These are phyloP conservation scores for Protonibea diacanthus DNA, from an alignment of 2,797 vertebrate genomes.

Conservation along the genomic window DNA sequence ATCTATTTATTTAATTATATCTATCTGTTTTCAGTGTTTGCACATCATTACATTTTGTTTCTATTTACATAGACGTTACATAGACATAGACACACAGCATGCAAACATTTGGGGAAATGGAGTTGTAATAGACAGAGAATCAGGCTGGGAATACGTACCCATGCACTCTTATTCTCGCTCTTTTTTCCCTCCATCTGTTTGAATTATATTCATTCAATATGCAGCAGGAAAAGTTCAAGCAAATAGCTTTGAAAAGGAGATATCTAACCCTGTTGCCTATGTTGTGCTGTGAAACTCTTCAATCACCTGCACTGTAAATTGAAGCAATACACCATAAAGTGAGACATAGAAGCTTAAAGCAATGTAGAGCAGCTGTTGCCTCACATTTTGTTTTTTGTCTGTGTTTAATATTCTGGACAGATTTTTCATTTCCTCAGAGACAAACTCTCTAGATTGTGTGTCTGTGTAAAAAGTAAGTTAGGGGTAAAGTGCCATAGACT, in stretches of 20 bases:
- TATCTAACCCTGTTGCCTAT: neutral
- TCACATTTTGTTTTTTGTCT: neutral
- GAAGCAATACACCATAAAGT: neutral
- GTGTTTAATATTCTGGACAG: slow-evolving; percentile 14
- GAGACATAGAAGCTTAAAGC: neutral
- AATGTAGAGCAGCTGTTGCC: neutral
- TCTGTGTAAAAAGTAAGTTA: neutral
- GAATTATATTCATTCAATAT: neutral
- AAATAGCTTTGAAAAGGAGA: neutral
- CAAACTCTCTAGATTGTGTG: neutral
- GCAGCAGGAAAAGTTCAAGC: neutral
- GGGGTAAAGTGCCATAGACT: neutral
- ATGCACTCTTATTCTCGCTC: too few relatives aligned
- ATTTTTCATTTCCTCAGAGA: slow-evolving; percentile 9
- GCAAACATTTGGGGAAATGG: too few relatives aligned
- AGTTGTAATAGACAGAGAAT: too few relatives aligned
- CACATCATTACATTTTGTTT: too few relatives aligned
- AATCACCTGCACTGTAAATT: neutral
- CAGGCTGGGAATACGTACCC: too few relatives aligned
- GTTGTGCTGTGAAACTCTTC: neutral
- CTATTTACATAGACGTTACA: too few relatives aligned
- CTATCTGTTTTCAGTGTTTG: too few relatives aligned
- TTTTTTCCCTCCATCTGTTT: neutral
- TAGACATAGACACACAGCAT: too few relatives aligned
- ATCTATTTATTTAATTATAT: too few relatives aligned